Conservation (phyloP, 1,140 invertebrate genomes). For the Calephelis virginiensis region DNA sequence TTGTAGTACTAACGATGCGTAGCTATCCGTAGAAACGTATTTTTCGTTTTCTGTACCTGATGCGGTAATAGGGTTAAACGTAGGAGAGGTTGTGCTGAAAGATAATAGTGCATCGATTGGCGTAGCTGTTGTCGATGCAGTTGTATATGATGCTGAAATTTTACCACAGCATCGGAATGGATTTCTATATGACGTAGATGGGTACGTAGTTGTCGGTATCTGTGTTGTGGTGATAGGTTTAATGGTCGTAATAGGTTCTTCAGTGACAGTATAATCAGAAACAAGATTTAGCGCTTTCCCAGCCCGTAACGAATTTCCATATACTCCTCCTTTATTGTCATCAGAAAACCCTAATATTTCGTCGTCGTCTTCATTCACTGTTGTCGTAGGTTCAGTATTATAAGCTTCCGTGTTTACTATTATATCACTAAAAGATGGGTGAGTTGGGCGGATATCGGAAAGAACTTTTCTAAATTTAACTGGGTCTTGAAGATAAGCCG, state of each 20-base stretch:
- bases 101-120: conserved; percentile 42
- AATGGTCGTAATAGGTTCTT: conserved; percentile 48
- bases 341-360: conserved; percentile 89
- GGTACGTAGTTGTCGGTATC: conserved; percentile 32
- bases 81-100: conserved; percentile 46
- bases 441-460: conserved; percentile 86
- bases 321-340: conserved; percentile 60
- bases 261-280: conserved; percentile 53
- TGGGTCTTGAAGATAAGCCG: conserved; percentile 89
- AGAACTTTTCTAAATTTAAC: conserved; percentile 86
- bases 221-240: conserved; percentile 42
- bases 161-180: conserved; percentile 69
- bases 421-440: conserved; percentile 80
- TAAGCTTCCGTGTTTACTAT: conserved; percentile 59
- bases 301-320: conserved; percentile 49
- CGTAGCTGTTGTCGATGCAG: conserved; percentile 43
- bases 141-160: conserved; percentile 71
- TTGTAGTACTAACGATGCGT: conserved; percentile 58
- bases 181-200: conserved; percentile 45
- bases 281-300: conserved; percentile 66
- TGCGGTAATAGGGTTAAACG: conserved; percentile 7
- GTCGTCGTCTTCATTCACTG: conserved; percentile 83
- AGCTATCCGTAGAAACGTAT: conserved; percentile 49
- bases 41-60: conserved; percentile 17
- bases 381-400: conserved; percentile 74